Base-by-base conservation (phyloP, 2,888 invertebrate genomes). In the Drosophila macrospina region DNA sequence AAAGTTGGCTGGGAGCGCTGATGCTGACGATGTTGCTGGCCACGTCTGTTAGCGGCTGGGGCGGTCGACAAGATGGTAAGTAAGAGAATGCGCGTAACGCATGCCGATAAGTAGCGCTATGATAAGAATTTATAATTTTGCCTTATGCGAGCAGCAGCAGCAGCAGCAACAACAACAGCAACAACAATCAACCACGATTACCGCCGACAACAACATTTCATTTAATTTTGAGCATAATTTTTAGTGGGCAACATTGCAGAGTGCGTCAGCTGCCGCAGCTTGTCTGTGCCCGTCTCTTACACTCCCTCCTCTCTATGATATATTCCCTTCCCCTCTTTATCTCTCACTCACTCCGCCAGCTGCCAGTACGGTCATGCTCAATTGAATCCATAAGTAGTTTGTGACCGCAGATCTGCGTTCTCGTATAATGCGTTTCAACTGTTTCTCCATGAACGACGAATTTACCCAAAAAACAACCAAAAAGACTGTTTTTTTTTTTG, bases 11-110 rank as follows among this genome's bases (percentile, higher is more conserved):
- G 70, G 75, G 78, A 60, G 73, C 89, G 75, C 74, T 90, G 78
- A 55, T 74, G 75, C 67, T 90, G 76, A 76, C 90, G 78, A 56
- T 89, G 67, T 76, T 89, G 74, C 73, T 91, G 68, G 89, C 86
- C 78, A 79, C 90, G 80, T 88, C 90, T 71, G 87, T 90, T 57
- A 87, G 89, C 73, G 90, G 91, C 76, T 85, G 89, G 87, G 89
- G 89, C 70, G 88, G 89, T 67, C 89, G 91, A 54, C 90, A 91
- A 88, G 91, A 91, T 90, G 91, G 91, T 91, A 70, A 91, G 91
- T 90, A 63, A 16, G 48, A 52, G 59, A 69, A 59, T 70, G 57
- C 75, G 74, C 74, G 74, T 74, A 77, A 70, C 74, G 72, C 74
- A 70, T 78, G 72, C 70, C 80, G 74, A 81, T 86, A 86, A 79